Evolutionary conservation across 2,113 vertebrate genomes (phyloP).

Genomic region (Cephalopholis sonnerati): DNA sequence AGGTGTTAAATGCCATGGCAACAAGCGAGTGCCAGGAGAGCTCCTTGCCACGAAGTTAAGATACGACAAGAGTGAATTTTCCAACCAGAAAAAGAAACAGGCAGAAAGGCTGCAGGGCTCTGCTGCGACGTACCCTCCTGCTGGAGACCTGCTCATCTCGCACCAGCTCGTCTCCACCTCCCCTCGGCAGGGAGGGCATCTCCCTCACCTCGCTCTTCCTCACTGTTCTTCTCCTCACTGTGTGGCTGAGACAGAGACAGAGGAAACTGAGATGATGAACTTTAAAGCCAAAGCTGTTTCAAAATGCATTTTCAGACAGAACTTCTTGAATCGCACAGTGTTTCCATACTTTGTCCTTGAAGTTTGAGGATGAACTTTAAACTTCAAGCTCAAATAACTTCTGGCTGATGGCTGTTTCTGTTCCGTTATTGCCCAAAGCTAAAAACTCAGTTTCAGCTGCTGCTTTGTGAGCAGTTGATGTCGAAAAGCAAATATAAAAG

Average conservation of each 20-base stretch:
- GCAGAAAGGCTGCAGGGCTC: not conserved
- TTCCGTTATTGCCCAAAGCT: not conserved
- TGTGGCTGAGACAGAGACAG: conserved; percentile 85
- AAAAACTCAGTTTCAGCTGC: not conserved
- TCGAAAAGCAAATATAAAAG: not conserved
- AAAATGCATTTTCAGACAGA: not conserved
- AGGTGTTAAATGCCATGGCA: conserved; percentile 50
- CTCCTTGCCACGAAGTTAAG: conserved; percentile 27
- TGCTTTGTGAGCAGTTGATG: not conserved
- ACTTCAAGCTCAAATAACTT: not conserved
- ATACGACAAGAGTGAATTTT: conserved; percentile 2
- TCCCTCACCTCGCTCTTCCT: conserved; percentile 91
- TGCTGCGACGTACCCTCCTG: conserved; percentile 86
- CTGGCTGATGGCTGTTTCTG: not conserved
- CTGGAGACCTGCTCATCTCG: conserved; percentile 95
- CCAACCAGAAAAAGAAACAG: not conserved
- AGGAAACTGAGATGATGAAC: not conserved
- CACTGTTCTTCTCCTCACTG: conserved; percentile 93
- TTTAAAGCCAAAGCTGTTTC: not conserved
- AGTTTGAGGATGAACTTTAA: not conserved
- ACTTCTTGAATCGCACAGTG: not conserved
- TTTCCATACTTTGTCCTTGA: not conserved
- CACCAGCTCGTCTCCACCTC: conserved; percentile 87
- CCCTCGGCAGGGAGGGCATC: conserved; percentile 92
- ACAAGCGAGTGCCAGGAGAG: conserved; percentile 41